Evolutionary conservation across 1,140 invertebrate species (phyloP).

Genomic region (Samia ricini): DNA sequence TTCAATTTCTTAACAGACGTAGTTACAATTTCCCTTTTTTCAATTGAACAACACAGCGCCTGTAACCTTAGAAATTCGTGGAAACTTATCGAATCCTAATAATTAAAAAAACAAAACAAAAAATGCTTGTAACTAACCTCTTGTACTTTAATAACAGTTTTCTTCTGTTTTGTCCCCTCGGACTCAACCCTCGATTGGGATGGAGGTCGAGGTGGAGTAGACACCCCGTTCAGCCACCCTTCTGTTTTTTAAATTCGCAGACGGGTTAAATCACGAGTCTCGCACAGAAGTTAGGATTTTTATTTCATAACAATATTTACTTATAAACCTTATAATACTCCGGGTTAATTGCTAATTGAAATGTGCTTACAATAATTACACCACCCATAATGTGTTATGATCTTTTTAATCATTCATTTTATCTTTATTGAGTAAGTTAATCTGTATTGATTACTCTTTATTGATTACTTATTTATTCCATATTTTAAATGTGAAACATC

Average conservation of each 20-base stretch:
- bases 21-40: not conserved
- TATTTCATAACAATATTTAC: not conserved
- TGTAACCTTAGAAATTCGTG: not conserved
- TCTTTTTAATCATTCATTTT: too few relatives aligned
- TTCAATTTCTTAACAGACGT: not conserved
- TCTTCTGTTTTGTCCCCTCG: conserved; percentile 54
- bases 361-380: too few relatives aligned
- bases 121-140: conserved; percentile 50
- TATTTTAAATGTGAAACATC: too few relatives aligned
- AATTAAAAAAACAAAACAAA: conserved; percentile 23
- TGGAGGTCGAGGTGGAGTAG: not conserved
- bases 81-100: conserved; percentile 1
- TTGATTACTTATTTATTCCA: too few relatives aligned
- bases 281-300: not conserved
- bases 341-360: too few relatives aligned
- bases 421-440: too few relatives aligned
- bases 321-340: too few relatives aligned
- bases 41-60: not conserved
- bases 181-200: conserved; percentile 21
- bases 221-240: conserved; percentile 32
- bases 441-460: too few relatives aligned
- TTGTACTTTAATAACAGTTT: conserved; percentile 67
- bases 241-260: conserved; percentile 68
- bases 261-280: conserved; percentile 55
- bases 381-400: too few relatives aligned